Conservation (phyloP, 2,113 vertebrate species). For the Neotoma lepida region DNA sequence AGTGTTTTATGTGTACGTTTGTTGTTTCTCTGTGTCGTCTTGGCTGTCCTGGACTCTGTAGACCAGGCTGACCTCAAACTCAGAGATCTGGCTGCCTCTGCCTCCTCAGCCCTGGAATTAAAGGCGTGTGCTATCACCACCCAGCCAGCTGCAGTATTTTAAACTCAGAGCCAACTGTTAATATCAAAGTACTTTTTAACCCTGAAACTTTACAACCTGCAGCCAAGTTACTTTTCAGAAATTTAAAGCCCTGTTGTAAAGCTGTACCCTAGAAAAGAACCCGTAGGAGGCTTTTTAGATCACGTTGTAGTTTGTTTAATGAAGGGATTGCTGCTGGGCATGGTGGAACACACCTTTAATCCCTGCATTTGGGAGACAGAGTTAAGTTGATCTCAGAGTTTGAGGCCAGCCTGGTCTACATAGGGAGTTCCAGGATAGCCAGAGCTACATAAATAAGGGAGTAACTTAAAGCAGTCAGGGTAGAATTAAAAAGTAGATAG, state of each 20-base stretch:
- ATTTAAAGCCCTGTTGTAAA: constrained; percentile 45
- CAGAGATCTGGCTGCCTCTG: neutral
- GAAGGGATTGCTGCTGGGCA: neutral
- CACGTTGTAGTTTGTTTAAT: neutral
- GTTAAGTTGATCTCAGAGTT: neutral
- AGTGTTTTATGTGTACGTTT: neutral
- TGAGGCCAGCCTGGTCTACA: neutral
- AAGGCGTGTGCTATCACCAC: neutral
- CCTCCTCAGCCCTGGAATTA: neutral
- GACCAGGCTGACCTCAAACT: no score
- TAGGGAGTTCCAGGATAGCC: neutral
- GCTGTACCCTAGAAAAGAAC: neutral
- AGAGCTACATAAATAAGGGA: neutral
- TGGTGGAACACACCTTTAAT: neutral
- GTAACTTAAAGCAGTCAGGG: neutral
- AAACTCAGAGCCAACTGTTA: neutral
- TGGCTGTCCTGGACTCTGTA: neutral
- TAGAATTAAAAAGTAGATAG: neutral
- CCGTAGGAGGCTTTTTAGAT: neutral
- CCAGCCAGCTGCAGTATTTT: neutral
- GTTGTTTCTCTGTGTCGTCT: neutral
- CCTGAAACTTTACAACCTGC: constrained; percentile 26
- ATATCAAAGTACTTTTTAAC: constrained; percentile 19
- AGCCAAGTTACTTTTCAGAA: constrained; percentile 28
- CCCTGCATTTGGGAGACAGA: neutral